phyloP scores from a whole-genome alignment of 2,797 vertebrate genomes.

The Myiothlypis coronata region DNA sequence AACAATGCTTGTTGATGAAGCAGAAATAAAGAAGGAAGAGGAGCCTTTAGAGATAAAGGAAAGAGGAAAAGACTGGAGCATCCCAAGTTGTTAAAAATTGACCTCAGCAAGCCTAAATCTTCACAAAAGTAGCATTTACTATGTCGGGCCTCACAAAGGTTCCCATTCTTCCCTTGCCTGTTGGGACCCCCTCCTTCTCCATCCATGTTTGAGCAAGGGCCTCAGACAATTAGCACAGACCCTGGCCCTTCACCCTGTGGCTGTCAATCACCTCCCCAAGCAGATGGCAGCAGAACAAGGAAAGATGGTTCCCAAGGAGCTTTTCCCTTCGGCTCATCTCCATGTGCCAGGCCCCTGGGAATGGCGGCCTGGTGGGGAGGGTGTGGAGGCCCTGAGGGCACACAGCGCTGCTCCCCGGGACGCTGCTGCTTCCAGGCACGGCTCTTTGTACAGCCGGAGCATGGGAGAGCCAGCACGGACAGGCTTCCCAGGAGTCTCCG shows the following conservation, averaged over 20 bases:
- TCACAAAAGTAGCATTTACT: slow-evolving; percentile 45
- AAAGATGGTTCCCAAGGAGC: slow-evolving; percentile 24
- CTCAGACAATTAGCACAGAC: slow-evolving; percentile 25
- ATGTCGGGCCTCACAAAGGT: background rate
- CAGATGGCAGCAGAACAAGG: slow-evolving; percentile 28
- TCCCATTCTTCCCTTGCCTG: slow-evolving; percentile 14
- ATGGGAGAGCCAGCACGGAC: background rate
- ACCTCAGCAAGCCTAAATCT: slow-evolving; percentile 22
- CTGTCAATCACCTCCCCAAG: slow-evolving; percentile 33
- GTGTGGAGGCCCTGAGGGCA: background rate
- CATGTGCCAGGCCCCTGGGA: background rate
- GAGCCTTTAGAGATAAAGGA: slow-evolving; percentile 15
- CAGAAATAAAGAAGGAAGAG: slow-evolving; percentile 48
- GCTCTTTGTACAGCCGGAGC: background rate
- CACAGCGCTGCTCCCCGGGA: background rate
- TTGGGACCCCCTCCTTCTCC: background rate
- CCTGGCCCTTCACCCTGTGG: background rate
- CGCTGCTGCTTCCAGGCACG: background rate
- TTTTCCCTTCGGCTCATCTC: background rate
- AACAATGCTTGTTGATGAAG: slow-evolving; percentile 46
- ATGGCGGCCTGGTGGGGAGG: background rate
- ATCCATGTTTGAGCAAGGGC: slow-evolving; percentile 4
- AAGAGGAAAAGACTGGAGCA: slow-evolving; percentile 32
- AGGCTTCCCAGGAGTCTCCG: background rate
- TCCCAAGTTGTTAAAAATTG: slow-evolving; percentile 42